Evolutionary conservation across 2,888 invertebrate species (phyloP).

Genomic region (Tupiocoris notatus): DNA sequence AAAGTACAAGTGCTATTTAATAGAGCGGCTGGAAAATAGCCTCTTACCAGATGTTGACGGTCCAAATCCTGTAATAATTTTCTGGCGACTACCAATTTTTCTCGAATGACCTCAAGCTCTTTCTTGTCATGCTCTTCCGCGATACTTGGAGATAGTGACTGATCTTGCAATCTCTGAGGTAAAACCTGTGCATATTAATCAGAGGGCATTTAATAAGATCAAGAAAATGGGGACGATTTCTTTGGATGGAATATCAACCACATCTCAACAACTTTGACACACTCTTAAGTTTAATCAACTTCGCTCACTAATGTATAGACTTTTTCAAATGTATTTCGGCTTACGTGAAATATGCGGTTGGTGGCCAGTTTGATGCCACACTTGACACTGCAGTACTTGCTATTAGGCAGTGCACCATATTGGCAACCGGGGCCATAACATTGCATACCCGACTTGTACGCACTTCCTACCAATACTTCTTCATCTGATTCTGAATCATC

Average conservation of each 20-base stretch:
- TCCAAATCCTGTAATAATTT: slow-evolving; percentile 77
- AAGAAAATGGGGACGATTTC: no score
- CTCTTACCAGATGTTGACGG: slow-evolving; percentile 55
- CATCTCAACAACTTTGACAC: no score
- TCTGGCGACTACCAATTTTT: slow-evolving; percentile 75
- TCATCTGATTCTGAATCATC: slow-evolving; percentile 51
- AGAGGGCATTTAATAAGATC: no score
- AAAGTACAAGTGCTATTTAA: no score
- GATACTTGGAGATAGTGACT: slow-evolving; percentile 81
- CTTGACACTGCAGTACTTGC: slow-evolving; percentile 91
- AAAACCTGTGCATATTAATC: no score
- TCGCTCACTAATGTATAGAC: not conserved
- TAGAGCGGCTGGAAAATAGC: no score
- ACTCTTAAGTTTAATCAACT: no score
- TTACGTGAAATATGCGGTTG: slow-evolving; percentile 75
- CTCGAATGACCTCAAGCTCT: slow-evolving; percentile 72
- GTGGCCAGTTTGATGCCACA: slow-evolving; percentile 89
- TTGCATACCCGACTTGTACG: slow-evolving; percentile 60
- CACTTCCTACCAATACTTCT: slow-evolving; percentile 44
- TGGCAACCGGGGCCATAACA: slow-evolving; percentile 91
- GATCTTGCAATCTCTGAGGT: slow-evolving; percentile 88
- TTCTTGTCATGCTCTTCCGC: slow-evolving; percentile 80
- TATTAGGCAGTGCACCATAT: slow-evolving; percentile 71
- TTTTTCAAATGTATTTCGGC: not conserved
- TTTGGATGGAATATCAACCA: no score